Evolutionary conservation across 2,797 vertebrate genomes (phyloP), one percentile per base, ranked within the genome.

Genomic region (Rhabdomys pumilio): DNA sequence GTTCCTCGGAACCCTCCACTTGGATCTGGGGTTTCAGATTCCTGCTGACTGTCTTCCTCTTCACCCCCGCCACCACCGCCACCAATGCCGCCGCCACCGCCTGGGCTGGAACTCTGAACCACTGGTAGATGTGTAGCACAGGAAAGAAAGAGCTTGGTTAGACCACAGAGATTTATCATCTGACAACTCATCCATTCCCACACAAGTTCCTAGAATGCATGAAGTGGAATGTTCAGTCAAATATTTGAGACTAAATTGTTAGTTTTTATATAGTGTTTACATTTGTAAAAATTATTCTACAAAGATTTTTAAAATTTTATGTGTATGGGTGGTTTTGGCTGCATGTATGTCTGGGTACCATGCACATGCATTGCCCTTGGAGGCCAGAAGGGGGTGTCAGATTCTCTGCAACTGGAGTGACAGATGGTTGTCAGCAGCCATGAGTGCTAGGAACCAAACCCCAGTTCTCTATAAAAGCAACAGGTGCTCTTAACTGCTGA

Each of bases 1-100:
- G 99, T 99, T 94, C 99, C 99, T 34, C 99, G 99, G 91, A 99
- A 99, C 91, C 99, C 99, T 93, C 99, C 98, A 69, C 99, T 99
- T n/a, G 99, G 99, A 97, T 98, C 98, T 93, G 99, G 99, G 0
- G 99, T 99, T 97, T 99, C 99, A 0, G 99, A 98, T 92, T 98
- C 99, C 41, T 98, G 98, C 65, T 99, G 99, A n/a, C 99, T 99
- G 77, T 99, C 99, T 79, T 99, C 98, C 93, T 99, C 99, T 93
- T 99, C 99, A 95, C 96, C 98, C 88, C 98, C 97, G 93, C 98
- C 98, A 34, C 98, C 90, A 0, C 89, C 67, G 93, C 98, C 97
- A 93, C 98, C 98, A 41, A 17, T 19, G 34, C 67, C 65, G 6
- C 98, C 90, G 8, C 79, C 87, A 0, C 72, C 98, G 93, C 95